These are phyloP conservation scores for Ceyx melanurus DNA, from an alignment of 2,113 vertebrate genomes.

Conservation along the genomic window DNA sequence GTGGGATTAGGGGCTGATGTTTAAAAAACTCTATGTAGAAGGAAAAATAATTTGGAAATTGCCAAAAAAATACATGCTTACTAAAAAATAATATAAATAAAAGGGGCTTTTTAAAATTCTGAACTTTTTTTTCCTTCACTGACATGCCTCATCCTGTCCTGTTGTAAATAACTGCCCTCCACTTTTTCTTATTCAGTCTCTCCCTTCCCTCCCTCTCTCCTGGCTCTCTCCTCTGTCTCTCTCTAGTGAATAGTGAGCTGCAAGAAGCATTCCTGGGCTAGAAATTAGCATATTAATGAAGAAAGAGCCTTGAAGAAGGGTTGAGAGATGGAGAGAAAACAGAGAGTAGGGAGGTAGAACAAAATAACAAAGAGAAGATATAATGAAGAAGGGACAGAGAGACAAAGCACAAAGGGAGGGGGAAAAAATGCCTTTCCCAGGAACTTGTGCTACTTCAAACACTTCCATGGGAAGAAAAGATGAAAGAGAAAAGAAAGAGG, in stretches of 20 bases:
- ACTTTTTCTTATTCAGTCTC: background rate
- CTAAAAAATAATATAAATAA: background rate
- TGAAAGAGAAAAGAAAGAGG: slow-evolving; percentile 25
- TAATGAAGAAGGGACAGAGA: slow-evolving; percentile 40
- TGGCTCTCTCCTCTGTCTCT: slow-evolving; percentile 2
- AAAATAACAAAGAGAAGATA: slow-evolving; percentile 43
- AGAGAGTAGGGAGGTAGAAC: background rate
- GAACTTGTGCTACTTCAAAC: slow-evolving; percentile 38
- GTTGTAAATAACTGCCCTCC: background rate
- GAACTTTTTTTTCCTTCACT: background rate
- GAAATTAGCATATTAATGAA: slow-evolving; percentile 64
- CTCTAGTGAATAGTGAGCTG: slow-evolving; percentile 11
- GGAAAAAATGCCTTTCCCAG: background rate
- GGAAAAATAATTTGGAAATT: background rate
- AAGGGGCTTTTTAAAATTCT: background rate
- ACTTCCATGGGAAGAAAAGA: slow-evolving; percentile 43
- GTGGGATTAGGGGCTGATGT: background rate
- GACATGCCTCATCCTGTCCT: background rate
- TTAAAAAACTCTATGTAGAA: background rate
- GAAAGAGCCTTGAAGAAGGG: slow-evolving; percentile 27
- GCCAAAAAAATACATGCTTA: background rate
- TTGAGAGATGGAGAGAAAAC: slow-evolving; percentile 31
- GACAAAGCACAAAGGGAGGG: background rate
- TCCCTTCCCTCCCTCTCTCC: background rate
- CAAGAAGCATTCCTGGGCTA: slow-evolving; percentile 51